A percentile compares a stretch with the other conserved stretches of the same genome.
Conservation (phyloP, 1,140 invertebrate genomes). For the Drosophila bocki region DNA sequence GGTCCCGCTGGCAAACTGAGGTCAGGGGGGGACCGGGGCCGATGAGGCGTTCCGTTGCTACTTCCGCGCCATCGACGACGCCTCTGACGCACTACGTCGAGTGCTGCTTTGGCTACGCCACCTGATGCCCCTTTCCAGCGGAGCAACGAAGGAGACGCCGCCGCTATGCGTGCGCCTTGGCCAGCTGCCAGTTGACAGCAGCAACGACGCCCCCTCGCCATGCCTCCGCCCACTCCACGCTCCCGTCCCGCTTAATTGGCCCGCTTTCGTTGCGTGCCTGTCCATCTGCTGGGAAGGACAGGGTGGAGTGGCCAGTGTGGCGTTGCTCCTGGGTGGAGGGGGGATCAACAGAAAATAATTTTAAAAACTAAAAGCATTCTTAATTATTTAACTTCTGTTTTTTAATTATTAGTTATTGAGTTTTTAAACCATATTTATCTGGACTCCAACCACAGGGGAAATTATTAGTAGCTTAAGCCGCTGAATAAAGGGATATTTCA, state of each 20-base stretch:
- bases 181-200: conserved; percentile 42
- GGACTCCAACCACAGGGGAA: background rate
- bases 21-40: background rate
- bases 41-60: conserved; percentile 19
- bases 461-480: background rate
- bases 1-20: conserved; percentile 13
- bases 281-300: conserved; percentile 29
- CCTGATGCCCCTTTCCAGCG: conserved; percentile 29
- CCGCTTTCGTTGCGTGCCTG: conserved; percentile 41
- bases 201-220: background rate
- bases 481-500: background rate
- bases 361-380: no score
- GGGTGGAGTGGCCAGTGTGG: conserved; percentile 7
- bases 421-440: background rate
- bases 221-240: background rate
- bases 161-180: conserved; percentile 58
- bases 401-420: no score
- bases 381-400: no score
- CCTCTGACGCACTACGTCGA: conserved; percentile 39
- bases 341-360: no score
- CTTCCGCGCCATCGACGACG: conserved; percentile 47
- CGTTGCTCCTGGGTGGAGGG: background rate
- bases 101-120: conserved; percentile 14
- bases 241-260: conserved; percentile 37
- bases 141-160: conserved; percentile 13